Percentiles rank a stretch among this genome's conserved stretches.
phyloP scores from a whole-genome alignment of 2,888 invertebrate genomes.

The Timema cristinae region DNA sequence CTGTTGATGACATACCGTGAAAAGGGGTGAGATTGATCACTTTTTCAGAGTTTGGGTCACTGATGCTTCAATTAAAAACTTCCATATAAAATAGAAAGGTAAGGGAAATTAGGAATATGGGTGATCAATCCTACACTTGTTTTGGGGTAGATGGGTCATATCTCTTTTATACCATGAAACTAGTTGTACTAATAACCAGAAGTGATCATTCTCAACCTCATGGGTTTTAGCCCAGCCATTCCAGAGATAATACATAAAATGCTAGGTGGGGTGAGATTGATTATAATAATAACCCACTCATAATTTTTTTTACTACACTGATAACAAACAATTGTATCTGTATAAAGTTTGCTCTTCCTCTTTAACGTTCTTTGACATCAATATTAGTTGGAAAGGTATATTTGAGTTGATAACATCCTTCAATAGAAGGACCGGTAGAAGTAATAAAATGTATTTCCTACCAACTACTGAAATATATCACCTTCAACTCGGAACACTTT shows the following conservation, averaged over 20 bases:
- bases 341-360: not conserved
- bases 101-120: not conserved
- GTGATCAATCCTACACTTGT: not conserved
- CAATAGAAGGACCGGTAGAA: not conserved
- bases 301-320: not conserved
- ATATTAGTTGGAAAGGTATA: not conserved
- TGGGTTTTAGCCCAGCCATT: not conserved
- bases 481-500: not conserved
- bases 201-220: not conserved
- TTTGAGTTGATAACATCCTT: not conserved
- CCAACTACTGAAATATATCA: not conserved
- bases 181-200: not conserved
- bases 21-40: no score
- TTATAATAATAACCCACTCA: not conserved
- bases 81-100: no score
- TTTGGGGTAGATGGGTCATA: not conserved
- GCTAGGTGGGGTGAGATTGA: not conserved
- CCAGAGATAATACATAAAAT: not conserved
- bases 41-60: no score
- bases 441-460: not conserved
- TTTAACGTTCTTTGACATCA: not conserved
- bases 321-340: no score
- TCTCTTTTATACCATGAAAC: conserved; percentile 9
- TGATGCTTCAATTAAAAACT: no score
- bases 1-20: no score